These are phyloP conservation scores for Tarsius wallacei DNA, from an alignment of 2,797 vertebrate species.

Conservation along the genomic window DNA sequence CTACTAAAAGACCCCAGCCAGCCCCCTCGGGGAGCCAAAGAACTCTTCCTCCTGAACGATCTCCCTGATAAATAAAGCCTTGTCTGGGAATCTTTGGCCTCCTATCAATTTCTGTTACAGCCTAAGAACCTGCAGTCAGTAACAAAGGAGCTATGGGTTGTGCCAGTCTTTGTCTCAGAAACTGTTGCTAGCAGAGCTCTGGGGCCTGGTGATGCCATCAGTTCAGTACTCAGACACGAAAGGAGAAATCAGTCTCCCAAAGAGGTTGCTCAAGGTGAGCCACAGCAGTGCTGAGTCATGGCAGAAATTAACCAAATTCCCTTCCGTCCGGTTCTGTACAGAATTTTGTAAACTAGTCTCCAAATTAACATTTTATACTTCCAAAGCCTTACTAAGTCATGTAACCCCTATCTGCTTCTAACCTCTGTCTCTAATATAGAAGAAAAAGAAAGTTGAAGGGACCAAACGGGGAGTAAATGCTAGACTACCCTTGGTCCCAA, in stretches of 20 bases:
- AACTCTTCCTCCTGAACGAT: no score
- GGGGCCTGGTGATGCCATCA: neutral
- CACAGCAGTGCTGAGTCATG: neutral
- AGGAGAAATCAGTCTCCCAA: fast-evolving
- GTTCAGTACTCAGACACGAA: neutral
- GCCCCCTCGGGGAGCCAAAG: no score
- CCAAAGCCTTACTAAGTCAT: neutral
- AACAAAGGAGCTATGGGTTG: neutral
- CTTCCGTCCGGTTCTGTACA: neutral
- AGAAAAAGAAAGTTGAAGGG: neutral
- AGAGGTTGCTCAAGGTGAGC: no score
- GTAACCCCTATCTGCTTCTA: neutral
- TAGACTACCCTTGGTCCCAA: neutral
- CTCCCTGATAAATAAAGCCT: no score
- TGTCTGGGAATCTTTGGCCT: no score
- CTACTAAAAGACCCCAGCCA: no score
- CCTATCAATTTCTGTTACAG: no score
- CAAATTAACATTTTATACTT: neutral
- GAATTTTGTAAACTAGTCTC: neutral
- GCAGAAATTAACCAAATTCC: neutral
- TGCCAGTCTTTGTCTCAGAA: neutral
- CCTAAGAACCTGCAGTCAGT: no score
- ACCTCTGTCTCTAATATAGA: neutral
- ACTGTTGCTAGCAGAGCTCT: no score
- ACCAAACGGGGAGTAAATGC: neutral